Base-by-base conservation (phyloP, 2,888 invertebrate genomes). In the Hydropsyche betteni region DNA sequence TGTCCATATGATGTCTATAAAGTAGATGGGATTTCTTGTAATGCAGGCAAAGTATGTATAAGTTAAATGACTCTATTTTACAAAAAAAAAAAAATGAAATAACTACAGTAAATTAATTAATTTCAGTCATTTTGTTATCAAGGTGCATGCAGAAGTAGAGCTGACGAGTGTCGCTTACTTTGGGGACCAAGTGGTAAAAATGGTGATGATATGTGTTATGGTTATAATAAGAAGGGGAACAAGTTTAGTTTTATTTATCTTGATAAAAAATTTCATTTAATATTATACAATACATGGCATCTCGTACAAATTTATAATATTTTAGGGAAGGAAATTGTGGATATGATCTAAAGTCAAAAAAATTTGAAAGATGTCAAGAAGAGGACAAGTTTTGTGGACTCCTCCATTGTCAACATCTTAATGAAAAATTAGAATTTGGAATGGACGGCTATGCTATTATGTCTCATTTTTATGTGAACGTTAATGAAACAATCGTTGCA, bases 111-210 rank as follows among this genome's bases (percentile, higher is more conserved):
- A 5, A 16, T 12, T 75, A 55, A 44, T 44, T 44, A 6, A 55
- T 76, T 82, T 24, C 85, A 91, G 90, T 94, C 97, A 0, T 98
- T 92, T 83, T 99, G 99, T 83, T 97, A 94, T 83, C 90, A 92
- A 71, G 98, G 98, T 4, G 90, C 92, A 44, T 98, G 98, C 81
- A 91, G 94, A 16, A 94, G 96, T 0, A 94, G 95, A 84, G 91
- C 92, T 24, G 95, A 95, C 84, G 98, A 98, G 84, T 99, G 99
- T 83, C 92, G 93, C 75, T 87, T 97, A 69, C 87, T 99, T 69
- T 99, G 98, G 98, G 99, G 98, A 2, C 92, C 93, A 34, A 94
- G 96, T 0, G 97, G 96, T 0, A 90, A 91, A 81, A 93, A 92
- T 70, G 95, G 96, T 0, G 92, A 93, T 81, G 88, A 90, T 12